Percentiles rank a stretch among this genome's conserved stretches.
Evolutionary conservation across 2,888 invertebrate genomes (phyloP).

Genomic region (Aphidoletes aphidimyza): DNA sequence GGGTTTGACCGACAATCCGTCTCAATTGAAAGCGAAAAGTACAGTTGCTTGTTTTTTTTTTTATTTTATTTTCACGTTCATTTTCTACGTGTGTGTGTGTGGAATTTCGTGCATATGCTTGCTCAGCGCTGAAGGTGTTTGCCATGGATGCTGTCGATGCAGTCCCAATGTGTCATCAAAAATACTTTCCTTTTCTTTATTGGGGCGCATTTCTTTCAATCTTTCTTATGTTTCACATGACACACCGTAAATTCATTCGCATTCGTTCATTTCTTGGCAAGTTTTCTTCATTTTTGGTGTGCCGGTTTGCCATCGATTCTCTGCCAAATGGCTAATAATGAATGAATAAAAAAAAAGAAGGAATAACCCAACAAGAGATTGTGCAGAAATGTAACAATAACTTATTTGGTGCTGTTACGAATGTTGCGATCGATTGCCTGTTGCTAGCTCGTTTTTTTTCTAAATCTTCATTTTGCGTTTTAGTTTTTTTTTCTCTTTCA

Average conservation of each 20-base stretch:
- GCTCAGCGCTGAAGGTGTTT: background rate
- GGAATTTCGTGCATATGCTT: constrained; percentile 9
- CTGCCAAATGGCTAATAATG: background rate
- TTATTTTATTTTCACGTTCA: background rate
- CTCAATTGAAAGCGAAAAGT: constrained; percentile 13
- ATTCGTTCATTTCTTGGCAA: background rate
- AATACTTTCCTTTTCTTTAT: constrained; percentile 47
- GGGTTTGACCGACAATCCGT: constrained; percentile 22
- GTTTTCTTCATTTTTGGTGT: background rate
- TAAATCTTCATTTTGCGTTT: too few species aligned
- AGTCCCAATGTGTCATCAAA: constrained; percentile 50
- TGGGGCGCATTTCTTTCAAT: background rate
- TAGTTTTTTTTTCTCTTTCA: too few species aligned
- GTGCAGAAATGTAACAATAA: constrained; percentile 38
- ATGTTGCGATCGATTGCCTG: constrained; percentile 1
- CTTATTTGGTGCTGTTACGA: constrained; percentile 35
- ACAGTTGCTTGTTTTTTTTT: background rate
- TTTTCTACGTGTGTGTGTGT: background rate
- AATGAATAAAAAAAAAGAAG: background rate
- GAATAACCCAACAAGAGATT: background rate
- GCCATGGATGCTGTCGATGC: constrained; percentile 16
- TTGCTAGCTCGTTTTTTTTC: background rate
- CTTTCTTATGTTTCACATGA: constrained; percentile 9
- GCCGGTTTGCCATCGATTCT: background rate
- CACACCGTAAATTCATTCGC: background rate